Percentiles rank a stretch among this genome's conserved stretches.
Evolutionary conservation across 1,140 invertebrate genomes (phyloP).

Genomic region (Temnothorax curvispinosus): DNA sequence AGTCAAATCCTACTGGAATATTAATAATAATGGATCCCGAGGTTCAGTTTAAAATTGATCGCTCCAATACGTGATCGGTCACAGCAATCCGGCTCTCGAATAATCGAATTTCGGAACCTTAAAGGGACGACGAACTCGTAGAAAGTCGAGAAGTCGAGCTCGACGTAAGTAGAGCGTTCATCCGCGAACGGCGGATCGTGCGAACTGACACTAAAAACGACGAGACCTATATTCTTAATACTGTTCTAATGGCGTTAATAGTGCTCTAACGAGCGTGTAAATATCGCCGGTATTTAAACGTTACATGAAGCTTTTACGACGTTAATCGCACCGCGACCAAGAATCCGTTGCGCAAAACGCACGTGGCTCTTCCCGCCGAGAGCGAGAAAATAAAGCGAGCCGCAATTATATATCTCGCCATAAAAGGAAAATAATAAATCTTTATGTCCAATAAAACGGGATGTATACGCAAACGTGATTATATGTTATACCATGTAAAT

Average conservation of each 20-base stretch:
- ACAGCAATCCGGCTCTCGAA: conserved; percentile 1
- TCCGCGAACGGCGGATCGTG: conserved; percentile 41
- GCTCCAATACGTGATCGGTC: background rate
- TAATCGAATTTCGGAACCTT: conserved; percentile 48
- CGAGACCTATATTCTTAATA: conserved; percentile 64
- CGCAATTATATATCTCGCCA: conserved; percentile 11
- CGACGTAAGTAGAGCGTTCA: conserved; percentile 52
- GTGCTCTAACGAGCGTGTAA: conserved; percentile 44
- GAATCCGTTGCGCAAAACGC: conserved; percentile 17
- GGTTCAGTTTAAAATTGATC: background rate
- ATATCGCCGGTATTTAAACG: conserved; percentile 30
- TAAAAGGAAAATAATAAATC: conserved; percentile 28
- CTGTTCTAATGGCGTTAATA: conserved; percentile 61
- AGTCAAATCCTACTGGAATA: background rate
- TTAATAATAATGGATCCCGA: background rate
- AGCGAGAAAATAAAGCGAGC: conserved; percentile 37
- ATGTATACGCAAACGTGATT: background rate
- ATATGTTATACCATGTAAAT: conserved; percentile 11
- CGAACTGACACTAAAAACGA: conserved; percentile 43
- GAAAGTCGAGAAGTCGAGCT: conserved; percentile 47
- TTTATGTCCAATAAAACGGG: conserved; percentile 8
- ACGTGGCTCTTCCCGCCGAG: conserved; percentile 26
- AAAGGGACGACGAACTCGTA: conserved; percentile 52
- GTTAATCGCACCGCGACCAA: conserved; percentile 37
- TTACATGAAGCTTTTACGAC: conserved; percentile 36